phyloP scores from a whole-genome alignment of 2,888 invertebrate genomes.

The Ormia ochracea region DNA sequence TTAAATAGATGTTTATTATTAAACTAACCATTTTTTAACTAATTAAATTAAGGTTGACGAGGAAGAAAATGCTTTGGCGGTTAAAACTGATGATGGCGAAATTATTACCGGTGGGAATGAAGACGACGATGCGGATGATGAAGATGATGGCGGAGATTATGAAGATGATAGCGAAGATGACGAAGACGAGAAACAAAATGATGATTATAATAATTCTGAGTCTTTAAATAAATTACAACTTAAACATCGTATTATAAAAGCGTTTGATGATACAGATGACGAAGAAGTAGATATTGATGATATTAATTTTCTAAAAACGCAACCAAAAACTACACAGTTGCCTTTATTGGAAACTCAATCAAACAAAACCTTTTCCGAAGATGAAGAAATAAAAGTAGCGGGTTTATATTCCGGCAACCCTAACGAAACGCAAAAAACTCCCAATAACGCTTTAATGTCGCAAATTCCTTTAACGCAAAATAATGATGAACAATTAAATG shows the following conservation, averaged over 20 bases:
- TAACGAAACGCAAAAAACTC: conserved; percentile 74
- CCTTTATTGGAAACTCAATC: conserved; percentile 67
- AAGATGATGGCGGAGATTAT: conserved; percentile 74
- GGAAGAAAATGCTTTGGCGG: conserved; percentile 63
- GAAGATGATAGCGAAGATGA: conserved; percentile 77
- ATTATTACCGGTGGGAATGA: conserved; percentile 59
- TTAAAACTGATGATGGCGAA: conserved; percentile 77
- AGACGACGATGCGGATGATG: conserved; percentile 59
- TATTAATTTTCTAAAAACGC: conserved; percentile 69
- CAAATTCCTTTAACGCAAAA: conserved; percentile 73
- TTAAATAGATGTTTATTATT: not conserved
- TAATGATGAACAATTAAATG: conserved; percentile 38
- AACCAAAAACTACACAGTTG: conserved; percentile 58
- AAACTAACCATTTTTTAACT: not conserved
- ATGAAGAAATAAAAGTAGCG: conserved; percentile 78
- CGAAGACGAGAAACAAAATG: conserved; percentile 68
- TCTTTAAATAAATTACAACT: conserved; percentile 64
- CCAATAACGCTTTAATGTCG: conserved; percentile 66
- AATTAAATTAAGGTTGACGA: conserved; percentile 63
- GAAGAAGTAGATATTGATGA: conserved; percentile 66
- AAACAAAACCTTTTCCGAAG: conserved; percentile 63
- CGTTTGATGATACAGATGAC: conserved; percentile 73
- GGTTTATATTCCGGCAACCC: conserved; percentile 80
- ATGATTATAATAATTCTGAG: conserved; percentile 66
- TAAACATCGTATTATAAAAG: conserved; percentile 74